Evolutionary conservation across 2,113 vertebrate genomes (phyloP), one percentile per base, ranked within the genome.

Genomic region (Sialia sialis): DNA sequence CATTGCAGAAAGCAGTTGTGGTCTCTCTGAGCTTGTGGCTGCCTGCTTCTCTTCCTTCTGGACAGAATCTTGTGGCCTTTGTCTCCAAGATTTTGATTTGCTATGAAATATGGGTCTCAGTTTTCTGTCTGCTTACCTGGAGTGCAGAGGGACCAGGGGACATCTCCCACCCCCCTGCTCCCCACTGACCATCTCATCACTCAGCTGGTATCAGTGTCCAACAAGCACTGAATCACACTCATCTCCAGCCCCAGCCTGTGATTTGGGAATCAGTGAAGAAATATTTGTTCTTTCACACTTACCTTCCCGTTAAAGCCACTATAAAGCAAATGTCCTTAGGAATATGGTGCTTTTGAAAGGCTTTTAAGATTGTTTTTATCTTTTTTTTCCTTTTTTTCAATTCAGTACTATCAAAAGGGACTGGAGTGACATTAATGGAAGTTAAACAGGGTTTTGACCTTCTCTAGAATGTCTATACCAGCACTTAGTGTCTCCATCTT

Each of bases 351-450:
- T 90, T 95, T 44, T 49, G 6, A 77, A 92, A 91, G 70, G 70
- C 68, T 95, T 94, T 93, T 67, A 80, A 84, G 44, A 38, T 69
- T 86, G 72, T 81, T 95, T 92, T 92, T n/a, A 25, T 63, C 64
- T 66, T 77, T 90, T 59, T 75, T 29, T 82, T 78, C 58, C 54
- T 48, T 48, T 29, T 87, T 79, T 87, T 54, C 19, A 77, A 22
- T 66, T 94, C 59, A 67, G 32, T 32, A 32, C 48, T 23, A 67
- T 63, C 79, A 80, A 52, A 93, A 93, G 82, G 62, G 85, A 56
- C 75, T 84, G 75, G 46, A 88, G 72, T 83, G 78, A 75, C 82
- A 84, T 86, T 84, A 85, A 93, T 80, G 60, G 76, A 87, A 88
- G 64, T 85, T 94, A 88, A 94, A 72, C 68, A 86, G 55, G 36